These are phyloP conservation scores for Colaptes auratus DNA, from an alignment of 2,113 vertebrate genomes.

Conservation along the genomic window DNA sequence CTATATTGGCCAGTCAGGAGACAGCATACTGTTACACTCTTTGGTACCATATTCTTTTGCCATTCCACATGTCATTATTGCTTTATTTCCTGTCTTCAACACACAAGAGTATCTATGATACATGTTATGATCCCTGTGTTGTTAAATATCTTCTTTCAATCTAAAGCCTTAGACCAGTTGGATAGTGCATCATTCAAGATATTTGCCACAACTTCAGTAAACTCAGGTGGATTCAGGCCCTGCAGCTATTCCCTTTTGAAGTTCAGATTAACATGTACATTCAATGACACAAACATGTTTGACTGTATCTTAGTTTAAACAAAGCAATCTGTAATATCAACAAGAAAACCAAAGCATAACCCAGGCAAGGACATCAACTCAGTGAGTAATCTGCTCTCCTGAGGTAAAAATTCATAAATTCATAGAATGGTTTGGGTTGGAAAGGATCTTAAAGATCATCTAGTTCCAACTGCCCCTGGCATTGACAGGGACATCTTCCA, in stretches of 20 bases:
- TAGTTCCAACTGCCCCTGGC: too few species aligned
- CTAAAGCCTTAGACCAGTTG: background rate
- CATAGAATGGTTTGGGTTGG: too few species aligned
- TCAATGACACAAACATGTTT: background rate
- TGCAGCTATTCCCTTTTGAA: background rate
- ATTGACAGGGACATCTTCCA: too few species aligned
- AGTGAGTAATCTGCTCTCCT: background rate
- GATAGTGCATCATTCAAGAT: background rate
- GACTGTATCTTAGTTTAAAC: background rate
- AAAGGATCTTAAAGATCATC: too few species aligned
- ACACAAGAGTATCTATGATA: background rate
- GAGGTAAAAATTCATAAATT: background rate
- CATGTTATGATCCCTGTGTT: background rate
- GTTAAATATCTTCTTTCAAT: background rate
- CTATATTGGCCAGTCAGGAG: background rate
- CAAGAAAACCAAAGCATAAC: background rate
- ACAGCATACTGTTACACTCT: background rate
- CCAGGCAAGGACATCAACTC: background rate
- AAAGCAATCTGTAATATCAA: background rate
- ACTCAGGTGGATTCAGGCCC: background rate
- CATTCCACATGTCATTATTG: background rate
- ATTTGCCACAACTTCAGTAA: background rate
- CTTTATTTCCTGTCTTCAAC: background rate
- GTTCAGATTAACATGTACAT: background rate
- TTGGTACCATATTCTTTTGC: background rate